Evolutionary conservation across 1,140 invertebrate genomes (phyloP).

Genomic region (Pinna nobilis): DNA sequence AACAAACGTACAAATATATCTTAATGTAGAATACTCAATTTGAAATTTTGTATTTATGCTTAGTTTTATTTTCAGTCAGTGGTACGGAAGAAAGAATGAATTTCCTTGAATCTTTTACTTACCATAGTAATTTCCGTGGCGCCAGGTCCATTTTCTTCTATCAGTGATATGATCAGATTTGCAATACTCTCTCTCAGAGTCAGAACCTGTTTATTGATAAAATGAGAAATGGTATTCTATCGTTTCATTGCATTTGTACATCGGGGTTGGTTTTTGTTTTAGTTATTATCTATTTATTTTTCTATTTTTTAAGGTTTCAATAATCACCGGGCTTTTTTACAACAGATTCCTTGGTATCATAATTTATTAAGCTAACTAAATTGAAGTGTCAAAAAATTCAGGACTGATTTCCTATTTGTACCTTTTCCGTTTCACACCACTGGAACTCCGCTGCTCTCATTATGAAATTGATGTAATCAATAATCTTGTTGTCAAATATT

Average conservation of each 20-base stretch:
- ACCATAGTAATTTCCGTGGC: conserved; percentile 67
- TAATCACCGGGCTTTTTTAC: no score
- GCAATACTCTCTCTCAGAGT: conserved; percentile 69
- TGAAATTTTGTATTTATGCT: no score
- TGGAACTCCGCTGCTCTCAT: conserved; percentile 71
- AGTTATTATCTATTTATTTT: background rate
- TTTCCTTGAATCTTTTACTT: no score
- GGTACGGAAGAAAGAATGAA: no score
- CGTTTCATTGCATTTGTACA: background rate
- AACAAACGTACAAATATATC: no score
- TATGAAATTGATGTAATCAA: conserved; percentile 76
- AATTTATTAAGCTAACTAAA: no score
- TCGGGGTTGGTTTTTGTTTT: background rate
- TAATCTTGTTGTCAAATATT: conserved; percentile 74
- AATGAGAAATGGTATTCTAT: background rate
- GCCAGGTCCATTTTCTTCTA: conserved; percentile 73
- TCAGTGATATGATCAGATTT: conserved; percentile 68
- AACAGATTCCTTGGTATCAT: no score
- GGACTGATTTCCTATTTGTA: no score
- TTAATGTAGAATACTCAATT: no score
- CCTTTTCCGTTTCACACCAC: conserved; percentile 70
- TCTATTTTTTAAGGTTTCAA: no score
- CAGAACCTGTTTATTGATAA: conserved; percentile 57
- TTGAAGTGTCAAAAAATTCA: no score
- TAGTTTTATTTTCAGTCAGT: no score